Base-by-base conservation (phyloP, 1,140 invertebrate species). In the Drosophila tristis region DNA sequence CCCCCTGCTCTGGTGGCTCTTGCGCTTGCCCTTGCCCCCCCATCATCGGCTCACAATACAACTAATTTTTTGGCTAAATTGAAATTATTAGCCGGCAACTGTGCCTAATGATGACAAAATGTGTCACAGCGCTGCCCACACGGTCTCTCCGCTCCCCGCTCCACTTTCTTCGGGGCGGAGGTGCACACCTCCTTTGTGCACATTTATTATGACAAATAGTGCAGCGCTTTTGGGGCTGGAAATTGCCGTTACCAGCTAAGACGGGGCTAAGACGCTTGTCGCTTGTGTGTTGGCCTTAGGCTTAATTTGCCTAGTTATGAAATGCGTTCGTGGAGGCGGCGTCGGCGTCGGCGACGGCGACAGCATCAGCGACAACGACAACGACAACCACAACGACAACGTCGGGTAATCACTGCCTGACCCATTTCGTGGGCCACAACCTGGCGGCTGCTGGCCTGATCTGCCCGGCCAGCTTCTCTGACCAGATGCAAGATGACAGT, bases 141-240 rank as follows among this genome's bases (percentile, higher is more conserved):
- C 86, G 43, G 50, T 39, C 13, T 29, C 55, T 55, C 8, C 7
- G 29, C 29, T 29, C 29, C 8, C 26, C 31, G 70, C 74, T 86
- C 26, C 31, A 65, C 74, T 86, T 86, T 89, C 84, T 86, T 85
- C 74, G 16, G 47, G 23, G 51, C 20, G 20, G 20, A 20, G 20
- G 2, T 31, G 31, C 9, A 26, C 31, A 42, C 47, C 48, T 64
- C 55, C 66, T 66, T 74, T 78, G 77, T 80, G 81, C 65, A 74
- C 80, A 77, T 90, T 90, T 86, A 90, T 90, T 90, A 90, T 90
- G 86, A 90, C 86, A 90, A 90, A 90, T 90, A 90, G 86, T 90
- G 80, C 84, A 87, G 66, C 84, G 70, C 68, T 86, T 87, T 86
- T 31, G 31, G 29, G 74, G 79, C 65, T 70, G 61, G 60, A 62